Evolutionary conservation across 2,113 vertebrate species (phyloP).

Genomic region (Odocoileus virginianus): DNA sequence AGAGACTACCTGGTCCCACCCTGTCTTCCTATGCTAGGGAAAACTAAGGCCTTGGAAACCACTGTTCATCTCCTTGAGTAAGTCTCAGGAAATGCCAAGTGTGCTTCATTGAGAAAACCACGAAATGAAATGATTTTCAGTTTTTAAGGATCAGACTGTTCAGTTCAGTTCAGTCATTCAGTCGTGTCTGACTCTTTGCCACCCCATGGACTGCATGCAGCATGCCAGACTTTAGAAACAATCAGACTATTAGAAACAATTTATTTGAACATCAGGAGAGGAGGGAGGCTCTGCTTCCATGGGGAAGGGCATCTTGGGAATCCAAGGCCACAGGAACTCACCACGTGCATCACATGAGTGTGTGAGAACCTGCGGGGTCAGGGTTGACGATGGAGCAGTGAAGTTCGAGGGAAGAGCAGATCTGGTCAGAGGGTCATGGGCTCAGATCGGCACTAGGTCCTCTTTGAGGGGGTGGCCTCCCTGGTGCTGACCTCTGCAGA

Average conservation of each 20-base stretch:
- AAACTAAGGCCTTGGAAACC: not conserved
- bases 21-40: not conserved
- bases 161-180: not conserved
- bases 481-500: not conserved
- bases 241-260: not conserved
- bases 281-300: too few species aligned
- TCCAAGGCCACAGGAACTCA: not conserved
- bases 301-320: not conserved
- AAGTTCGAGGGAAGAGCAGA: not conserved
- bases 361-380: not conserved
- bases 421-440: not conserved
- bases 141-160: not conserved
- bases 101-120: not conserved
- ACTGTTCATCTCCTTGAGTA: not conserved
- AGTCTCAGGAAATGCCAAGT: not conserved
- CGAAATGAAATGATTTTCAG: accelerated
- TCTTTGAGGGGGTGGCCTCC: not conserved
- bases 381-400: not conserved
- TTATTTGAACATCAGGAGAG: not conserved
- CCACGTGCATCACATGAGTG: not conserved
- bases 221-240: not conserved
- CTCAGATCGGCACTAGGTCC: not conserved
- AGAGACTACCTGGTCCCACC: too few species aligned
- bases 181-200: not conserved
- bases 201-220: not conserved